A percentile compares a stretch with the other conserved stretches of the same genome.
Conservation (phyloP, 2,888 invertebrate species). For the Invenusta paracnida region DNA sequence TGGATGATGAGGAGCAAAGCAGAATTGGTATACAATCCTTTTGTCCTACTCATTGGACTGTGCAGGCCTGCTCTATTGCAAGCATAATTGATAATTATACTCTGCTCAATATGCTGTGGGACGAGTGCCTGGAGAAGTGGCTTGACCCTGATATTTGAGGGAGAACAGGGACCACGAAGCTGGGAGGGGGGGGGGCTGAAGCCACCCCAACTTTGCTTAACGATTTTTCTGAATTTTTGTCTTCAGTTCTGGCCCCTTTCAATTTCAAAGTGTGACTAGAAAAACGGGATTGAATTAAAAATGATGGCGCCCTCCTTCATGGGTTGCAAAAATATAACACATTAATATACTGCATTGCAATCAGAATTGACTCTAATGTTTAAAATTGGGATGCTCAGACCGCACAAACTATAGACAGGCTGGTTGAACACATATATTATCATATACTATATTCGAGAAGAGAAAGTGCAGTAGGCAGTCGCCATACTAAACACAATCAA, state of each 20-base stretch:
- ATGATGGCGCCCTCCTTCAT: background rate
- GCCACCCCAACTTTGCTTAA: background rate
- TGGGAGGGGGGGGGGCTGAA: background rate
- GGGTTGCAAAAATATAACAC: background rate
- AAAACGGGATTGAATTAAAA: background rate
- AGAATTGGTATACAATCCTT: slow-evolving; percentile 18
- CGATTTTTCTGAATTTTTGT: background rate
- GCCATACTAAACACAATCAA: too few relatives aligned
- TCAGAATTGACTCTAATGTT: too few relatives aligned
- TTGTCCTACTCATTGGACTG: slow-evolving; percentile 8
- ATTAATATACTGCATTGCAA: background rate
- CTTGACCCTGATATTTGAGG: slow-evolving; percentile 19
- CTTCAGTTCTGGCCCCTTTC: too few relatives aligned
- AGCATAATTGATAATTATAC: slow-evolving; percentile 5
- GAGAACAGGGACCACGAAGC: background rate
- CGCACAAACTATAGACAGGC: background rate
- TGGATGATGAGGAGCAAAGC: background rate
- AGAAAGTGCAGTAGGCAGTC: too few relatives aligned
- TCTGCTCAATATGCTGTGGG: slow-evolving; percentile 13
- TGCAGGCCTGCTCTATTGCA: background rate
- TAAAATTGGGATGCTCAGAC: too few relatives aligned
- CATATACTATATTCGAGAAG: background rate
- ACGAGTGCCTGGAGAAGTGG: slow-evolving; percentile 26
- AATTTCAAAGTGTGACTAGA: too few relatives aligned
- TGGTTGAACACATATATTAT: background rate